phyloP scores from a whole-genome alignment of 2,113 vertebrate genomes.

The Cyprinodon variegatus region DNA sequence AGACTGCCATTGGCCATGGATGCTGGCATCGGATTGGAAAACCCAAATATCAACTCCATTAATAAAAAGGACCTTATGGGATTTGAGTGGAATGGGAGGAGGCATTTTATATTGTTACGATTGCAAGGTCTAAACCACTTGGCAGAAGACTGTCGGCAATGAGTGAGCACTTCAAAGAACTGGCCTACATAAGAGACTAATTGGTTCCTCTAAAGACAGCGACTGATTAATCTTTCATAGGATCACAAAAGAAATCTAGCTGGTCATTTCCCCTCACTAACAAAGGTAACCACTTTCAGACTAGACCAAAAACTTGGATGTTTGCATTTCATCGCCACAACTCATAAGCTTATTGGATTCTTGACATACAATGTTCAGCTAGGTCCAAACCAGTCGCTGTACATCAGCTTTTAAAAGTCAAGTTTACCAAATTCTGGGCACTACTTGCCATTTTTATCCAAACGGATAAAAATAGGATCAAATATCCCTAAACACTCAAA shows the following conservation, averaged over 20 bases:
- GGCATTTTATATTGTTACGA: background rate
- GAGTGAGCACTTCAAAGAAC: constrained; percentile 41
- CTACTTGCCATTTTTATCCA: too few species aligned
- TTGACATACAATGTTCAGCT: background rate
- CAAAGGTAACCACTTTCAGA: background rate
- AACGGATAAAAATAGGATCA: too few species aligned
- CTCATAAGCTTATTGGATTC: background rate
- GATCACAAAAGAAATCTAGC: constrained; percentile 27
- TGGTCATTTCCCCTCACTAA: constrained; percentile 1
- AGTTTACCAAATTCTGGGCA: too few species aligned
- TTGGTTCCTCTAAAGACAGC: constrained; percentile 47
- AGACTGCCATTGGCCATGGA: constrained; percentile 34
- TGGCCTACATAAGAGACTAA: constrained; percentile 50
- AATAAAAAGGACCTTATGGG: constrained; percentile 1
- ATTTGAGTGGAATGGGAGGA: background rate
- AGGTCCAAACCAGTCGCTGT: background rate
- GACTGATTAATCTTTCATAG: constrained; percentile 35
- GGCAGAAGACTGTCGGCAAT: constrained; percentile 20
- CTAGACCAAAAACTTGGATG: constrained; percentile 1
- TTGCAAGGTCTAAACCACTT: background rate
- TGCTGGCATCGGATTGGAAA: background rate
- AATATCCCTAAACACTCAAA: too few species aligned
- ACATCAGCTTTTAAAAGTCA: too few species aligned
- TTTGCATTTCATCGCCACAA: background rate
- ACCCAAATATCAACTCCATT: background rate